These are phyloP conservation scores for Phrynocephalus guinanensis DNA, from an alignment of 2,797 vertebrate species.

Conservation along the genomic window DNA sequence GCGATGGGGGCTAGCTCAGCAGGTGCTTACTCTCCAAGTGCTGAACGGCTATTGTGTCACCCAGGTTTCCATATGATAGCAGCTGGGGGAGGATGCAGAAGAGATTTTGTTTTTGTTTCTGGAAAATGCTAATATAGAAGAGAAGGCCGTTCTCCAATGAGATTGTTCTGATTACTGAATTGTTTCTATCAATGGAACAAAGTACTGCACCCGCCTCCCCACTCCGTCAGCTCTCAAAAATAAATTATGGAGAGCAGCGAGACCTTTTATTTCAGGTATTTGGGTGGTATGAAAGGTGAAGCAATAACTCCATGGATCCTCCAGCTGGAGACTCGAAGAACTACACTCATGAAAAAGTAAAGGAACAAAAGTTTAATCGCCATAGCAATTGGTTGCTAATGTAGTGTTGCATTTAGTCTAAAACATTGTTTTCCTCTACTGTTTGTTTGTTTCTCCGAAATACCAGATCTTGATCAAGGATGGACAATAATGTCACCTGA, in stretches of 20 bases:
- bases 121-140: background rate
- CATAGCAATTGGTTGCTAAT: background rate
- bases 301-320: no score
- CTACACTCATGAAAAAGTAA: no score
- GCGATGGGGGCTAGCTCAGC: background rate
- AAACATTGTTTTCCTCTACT: background rate
- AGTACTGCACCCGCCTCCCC: background rate
- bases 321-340: no score
- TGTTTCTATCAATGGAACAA: background rate
- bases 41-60: background rate
- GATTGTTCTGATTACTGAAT: background rate
- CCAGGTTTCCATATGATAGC: background rate
- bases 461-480: background rate
- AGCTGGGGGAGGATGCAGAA: background rate
- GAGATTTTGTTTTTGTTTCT: background rate
- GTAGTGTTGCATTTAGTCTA: background rate
- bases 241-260: no score
- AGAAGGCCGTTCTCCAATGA: background rate
- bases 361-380: no score
- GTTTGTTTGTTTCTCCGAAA: background rate
- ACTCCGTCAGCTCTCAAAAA: no score
- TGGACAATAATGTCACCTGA: background rate
- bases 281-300: no score
- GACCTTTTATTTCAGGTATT: no score
- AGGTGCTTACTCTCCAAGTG: conserved; percentile 20